phyloP scores from a whole-genome alignment of 2,888 invertebrate genomes.

The Hybos culiciformis region DNA sequence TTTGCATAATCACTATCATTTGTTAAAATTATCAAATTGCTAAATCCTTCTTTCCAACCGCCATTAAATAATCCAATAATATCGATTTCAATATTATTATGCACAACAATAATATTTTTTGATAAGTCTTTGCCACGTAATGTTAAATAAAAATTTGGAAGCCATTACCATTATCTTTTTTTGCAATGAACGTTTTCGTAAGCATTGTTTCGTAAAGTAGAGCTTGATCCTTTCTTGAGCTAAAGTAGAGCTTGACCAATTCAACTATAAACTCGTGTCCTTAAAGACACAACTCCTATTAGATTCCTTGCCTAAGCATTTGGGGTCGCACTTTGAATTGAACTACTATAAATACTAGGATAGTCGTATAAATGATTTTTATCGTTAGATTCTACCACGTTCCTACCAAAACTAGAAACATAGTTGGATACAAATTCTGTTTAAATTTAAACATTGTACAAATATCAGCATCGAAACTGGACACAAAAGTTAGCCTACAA shows the following conservation, averaged over 20 bases:
- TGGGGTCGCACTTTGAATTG: conserved; percentile 64
- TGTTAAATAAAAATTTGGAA: no score
- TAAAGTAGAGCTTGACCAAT: conserved; percentile 78
- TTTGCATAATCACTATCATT: no score
- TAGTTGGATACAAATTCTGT: conserved; percentile 92
- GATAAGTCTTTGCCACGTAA: no score
- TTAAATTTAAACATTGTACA: conserved; percentile 85
- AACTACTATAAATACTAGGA: conserved; percentile 64
- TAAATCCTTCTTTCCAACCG: no score
- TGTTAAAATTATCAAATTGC: no score
- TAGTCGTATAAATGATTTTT: conserved; percentile 64
- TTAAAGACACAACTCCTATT: conserved; percentile 72
- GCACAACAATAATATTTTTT: no score
- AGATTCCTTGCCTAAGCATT: conserved; percentile 70
- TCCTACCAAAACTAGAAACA: conserved; percentile 75
- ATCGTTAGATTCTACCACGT: no score
- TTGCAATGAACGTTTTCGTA: no score
- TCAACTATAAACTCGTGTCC: conserved; percentile 54
- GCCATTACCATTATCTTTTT: no score
- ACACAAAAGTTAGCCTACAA: conserved; percentile 77
- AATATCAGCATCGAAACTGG: conserved; percentile 91
- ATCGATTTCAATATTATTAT: no score
- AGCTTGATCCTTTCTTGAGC: conserved; percentile 92
- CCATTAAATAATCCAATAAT: no score
- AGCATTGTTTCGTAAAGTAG: no score